A percentile compares a stretch with the other conserved stretches of the same genome.
Conservation (phyloP, 1,140 invertebrate species). For the Cotesia typhae region DNA sequence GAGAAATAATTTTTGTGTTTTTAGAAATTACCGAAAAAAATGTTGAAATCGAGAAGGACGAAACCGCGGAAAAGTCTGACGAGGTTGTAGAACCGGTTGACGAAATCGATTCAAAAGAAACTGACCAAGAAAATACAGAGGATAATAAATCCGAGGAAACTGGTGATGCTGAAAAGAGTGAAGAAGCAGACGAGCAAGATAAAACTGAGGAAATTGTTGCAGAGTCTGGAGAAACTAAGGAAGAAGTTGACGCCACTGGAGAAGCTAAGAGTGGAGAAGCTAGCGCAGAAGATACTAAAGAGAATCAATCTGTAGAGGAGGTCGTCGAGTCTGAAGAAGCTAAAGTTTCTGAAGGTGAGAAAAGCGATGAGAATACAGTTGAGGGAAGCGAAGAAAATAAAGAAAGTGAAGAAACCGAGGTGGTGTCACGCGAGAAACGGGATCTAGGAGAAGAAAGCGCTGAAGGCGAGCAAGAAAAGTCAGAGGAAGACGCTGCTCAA, state of each 20-base stretch:
- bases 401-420: conserved; percentile 20
- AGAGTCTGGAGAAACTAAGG: conserved; percentile 30
- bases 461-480: conserved; percentile 31
- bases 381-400: conserved; percentile 17
- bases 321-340: conserved; percentile 1
- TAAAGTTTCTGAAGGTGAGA: conserved; percentile 28
- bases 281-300: background rate
- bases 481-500: conserved; percentile 31
- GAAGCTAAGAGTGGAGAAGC: conserved; percentile 8
- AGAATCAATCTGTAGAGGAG: conserved; percentile 4
- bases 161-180: conserved; percentile 41
- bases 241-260: conserved; percentile 27
- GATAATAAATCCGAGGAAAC: conserved; percentile 52
- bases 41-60: conserved; percentile 30
- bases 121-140: conserved; percentile 15
- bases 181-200: conserved; percentile 43
- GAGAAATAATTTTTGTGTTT: no score
- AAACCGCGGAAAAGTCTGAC: no score
- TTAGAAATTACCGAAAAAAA: background rate
- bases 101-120: background rate
- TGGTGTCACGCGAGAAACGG: background rate
- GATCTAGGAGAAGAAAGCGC: conserved; percentile 24
- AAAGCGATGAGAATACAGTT: conserved; percentile 24
- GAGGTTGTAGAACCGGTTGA: background rate
- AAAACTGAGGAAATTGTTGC: background rate